These are phyloP conservation scores for Pseudomugil gertrudae DNA, from an alignment of 2,797 vertebrate species.

Conservation along the genomic window DNA sequence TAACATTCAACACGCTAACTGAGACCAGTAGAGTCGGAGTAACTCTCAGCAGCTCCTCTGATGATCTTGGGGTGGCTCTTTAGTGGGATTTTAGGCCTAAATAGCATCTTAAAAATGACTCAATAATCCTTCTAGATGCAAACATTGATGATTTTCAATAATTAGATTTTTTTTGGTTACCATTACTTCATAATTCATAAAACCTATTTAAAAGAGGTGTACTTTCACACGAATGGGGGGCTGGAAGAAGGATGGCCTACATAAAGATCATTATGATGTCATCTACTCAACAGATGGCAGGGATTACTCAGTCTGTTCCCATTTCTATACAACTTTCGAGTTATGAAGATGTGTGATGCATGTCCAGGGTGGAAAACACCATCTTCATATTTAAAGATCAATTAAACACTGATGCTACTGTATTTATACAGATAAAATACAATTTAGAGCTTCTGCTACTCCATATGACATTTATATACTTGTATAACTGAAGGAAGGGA, in stretches of 20 bases:
- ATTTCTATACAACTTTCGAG: slow-evolving; percentile 59
- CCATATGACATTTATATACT: background rate
- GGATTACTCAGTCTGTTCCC: slow-evolving; percentile 63
- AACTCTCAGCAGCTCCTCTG: background rate
- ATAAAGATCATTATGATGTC: slow-evolving; percentile 68
- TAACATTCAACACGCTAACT: background rate
- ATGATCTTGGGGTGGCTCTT: too few relatives aligned
- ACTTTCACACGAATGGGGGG: background rate
- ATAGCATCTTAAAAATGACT: background rate
- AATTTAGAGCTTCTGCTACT: background rate
- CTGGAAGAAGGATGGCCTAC: slow-evolving; percentile 60
- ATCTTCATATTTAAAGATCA: slow-evolving; percentile 1
- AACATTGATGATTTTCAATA: too few relatives aligned
- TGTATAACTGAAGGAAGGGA: background rate
- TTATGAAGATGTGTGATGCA: slow-evolving; percentile 45
- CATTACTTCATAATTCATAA: background rate
- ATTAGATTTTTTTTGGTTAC: background rate
- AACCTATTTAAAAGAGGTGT: background rate
- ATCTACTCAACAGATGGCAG: slow-evolving; percentile 71
- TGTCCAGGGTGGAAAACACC: slow-evolving; percentile 14
- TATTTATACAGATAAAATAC: background rate
- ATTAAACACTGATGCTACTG: background rate
- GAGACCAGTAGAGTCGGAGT: background rate
- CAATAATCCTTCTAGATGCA: background rate
- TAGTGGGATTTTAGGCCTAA: background rate